These are phyloP conservation scores for Hydroisotoma schaefferi DNA, from an alignment of 2,888 invertebrate genomes.

Conservation along the genomic window DNA sequence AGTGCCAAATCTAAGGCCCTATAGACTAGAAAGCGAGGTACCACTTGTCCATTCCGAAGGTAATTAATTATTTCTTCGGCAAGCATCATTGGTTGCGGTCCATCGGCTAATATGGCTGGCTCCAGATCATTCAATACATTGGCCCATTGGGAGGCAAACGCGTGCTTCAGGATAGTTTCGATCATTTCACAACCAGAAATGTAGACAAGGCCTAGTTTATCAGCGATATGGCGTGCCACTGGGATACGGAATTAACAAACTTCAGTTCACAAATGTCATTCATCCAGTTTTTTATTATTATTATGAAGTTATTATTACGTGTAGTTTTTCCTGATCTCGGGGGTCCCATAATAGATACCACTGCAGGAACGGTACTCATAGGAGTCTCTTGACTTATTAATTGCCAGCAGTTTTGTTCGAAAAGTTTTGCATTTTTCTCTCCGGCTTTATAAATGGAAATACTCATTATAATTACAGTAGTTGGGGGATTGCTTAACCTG, in stretches of 20 bases:
- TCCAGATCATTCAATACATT: conserved; percentile 17
- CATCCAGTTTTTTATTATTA: neutral
- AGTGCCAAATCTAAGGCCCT: conserved; percentile 34
- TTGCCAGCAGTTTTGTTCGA: conserved; percentile 24
- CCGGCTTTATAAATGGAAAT: conserved; percentile 20
- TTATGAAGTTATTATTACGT: conserved; percentile 14
- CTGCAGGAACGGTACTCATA: conserved; percentile 21
- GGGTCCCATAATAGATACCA: conserved; percentile 30
- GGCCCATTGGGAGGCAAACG: conserved; percentile 18
- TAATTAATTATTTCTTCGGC: conserved; percentile 37
- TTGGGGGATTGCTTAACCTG: neutral
- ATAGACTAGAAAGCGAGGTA: conserved; percentile 40
- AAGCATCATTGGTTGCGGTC: conserved; percentile 37
- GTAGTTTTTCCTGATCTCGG: conserved; percentile 44
- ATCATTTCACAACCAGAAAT: conserved; percentile 29
- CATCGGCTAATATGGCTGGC: conserved; percentile 10
- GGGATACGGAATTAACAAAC: too few relatives aligned
- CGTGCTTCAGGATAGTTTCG: conserved; percentile 28
- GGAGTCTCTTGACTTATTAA: conserved; percentile 20
- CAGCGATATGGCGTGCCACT: conserved; percentile 31
- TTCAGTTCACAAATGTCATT: neutral
- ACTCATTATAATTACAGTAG: too few relatives aligned
- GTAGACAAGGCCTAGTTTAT: conserved; percentile 34
- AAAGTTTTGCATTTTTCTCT: conserved; percentile 35
- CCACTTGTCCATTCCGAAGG: conserved; percentile 27